Evolutionary conservation across 1,140 invertebrate species (phyloP).

Genomic region (Cyrtorhinus lividipennis): DNA sequence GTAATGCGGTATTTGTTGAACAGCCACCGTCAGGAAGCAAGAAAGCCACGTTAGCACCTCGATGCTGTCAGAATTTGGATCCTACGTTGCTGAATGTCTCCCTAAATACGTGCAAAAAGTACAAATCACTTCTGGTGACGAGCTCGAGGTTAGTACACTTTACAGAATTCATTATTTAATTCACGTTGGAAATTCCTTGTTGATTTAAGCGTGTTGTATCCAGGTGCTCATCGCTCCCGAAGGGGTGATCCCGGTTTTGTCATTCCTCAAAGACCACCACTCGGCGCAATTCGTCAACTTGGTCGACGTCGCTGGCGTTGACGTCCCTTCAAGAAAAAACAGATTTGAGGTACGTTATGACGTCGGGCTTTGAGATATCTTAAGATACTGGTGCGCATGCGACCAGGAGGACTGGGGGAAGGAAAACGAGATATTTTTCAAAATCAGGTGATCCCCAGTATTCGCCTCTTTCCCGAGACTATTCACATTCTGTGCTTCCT

Average conservation of each 20-base stretch:
- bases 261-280: conserved; percentile 89
- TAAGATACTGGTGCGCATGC: too few species aligned
- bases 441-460: too few species aligned
- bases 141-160: conserved; percentile 61
- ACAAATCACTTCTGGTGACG: conserved; percentile 65
- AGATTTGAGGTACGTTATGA: conserved; percentile 90
- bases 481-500: too few species aligned
- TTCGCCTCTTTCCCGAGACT: too few species aligned
- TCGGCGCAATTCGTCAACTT: conserved; percentile 83
- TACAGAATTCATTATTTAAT: too few species aligned
- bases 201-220: background rate
- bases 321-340: conserved; percentile 67
- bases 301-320: conserved; percentile 74
- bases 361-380: too few species aligned
- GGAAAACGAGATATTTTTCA: too few species aligned
- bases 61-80: conserved; percentile 58
- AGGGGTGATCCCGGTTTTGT: conserved; percentile 79
- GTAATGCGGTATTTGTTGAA: too few species aligned
- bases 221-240: conserved; percentile 74
- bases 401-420: too few species aligned
- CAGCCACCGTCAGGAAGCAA: conserved; percentile 48
- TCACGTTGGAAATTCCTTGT: too few species aligned
- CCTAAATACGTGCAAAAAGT: conserved; percentile 90
- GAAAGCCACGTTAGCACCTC: conserved; percentile 34
- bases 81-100: conserved; percentile 79